Evolutionary conservation across 2,113 vertebrate species (phyloP), one percentile per base, ranked within the genome.

Genomic region (Phasianus colchicus): DNA sequence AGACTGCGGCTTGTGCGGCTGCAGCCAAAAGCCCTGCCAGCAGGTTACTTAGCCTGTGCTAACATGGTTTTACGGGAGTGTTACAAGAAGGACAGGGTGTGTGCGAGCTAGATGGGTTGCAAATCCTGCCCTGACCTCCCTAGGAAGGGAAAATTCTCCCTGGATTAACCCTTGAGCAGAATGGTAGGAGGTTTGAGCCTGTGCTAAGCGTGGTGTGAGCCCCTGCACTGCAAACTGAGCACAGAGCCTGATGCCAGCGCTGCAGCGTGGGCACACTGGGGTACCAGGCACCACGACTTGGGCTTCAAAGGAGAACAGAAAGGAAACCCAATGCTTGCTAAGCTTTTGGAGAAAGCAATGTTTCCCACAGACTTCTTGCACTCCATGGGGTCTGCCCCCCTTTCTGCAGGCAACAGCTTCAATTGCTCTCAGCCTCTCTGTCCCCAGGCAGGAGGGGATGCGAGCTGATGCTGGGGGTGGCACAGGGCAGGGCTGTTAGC

Each of bases 11-110:
- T 42, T 10, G 52, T 13, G 3, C 7, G 40, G 81, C 63, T 87
- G 78, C 86, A 71, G 92, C 70, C 78, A 72, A 4, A 25, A 83
- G 55, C 75, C 29, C 64, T n/a, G 83, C 82, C 87, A 95, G 94
- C 60, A 45, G 8, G 8, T 43, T 36, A 32, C 81, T 86, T 27
- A 83, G 76, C 70, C 75, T 27, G n/a, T 11, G 8, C 45, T 95
- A 90, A 86, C 65, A 60, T 0, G 29, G 69, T 19, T 87, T 83
- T 90, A 72, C 1, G 1, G 80, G 79, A 86, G 87, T 42, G 61
- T 57, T 79, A 74, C 32, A 61, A 90, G 81, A 82, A 88, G n/a
- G 32, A 72, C 43, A 58, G 79, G 64, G 83, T 64, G 83, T 66
- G 65, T 60, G 71, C 9, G 4, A 73, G 7, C 57, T 34, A 70